A percentile compares a stretch with the other conserved stretches of the same genome.
These are phyloP conservation scores for Oscheius onirici DNA, from an alignment of 2,888 invertebrate species.

Conservation along the genomic window DNA sequence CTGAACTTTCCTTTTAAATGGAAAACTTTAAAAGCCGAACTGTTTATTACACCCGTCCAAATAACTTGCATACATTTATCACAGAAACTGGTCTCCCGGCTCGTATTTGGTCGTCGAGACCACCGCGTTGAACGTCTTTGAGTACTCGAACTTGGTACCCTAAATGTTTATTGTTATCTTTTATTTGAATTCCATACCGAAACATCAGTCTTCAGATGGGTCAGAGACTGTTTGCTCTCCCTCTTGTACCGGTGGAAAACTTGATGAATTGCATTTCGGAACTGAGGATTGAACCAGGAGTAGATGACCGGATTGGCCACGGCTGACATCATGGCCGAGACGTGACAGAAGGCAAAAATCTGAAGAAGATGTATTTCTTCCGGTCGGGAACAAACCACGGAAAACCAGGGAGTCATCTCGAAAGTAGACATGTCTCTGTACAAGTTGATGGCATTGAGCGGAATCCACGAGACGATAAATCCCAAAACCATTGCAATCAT, in stretches of 20 bases:
- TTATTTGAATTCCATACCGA: background rate
- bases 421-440: conserved; percentile 59
- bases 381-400: conserved; percentile 25
- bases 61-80: background rate
- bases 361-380: conserved; percentile 32
- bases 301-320: conserved; percentile 68
- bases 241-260: conserved; percentile 10
- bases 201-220: background rate
- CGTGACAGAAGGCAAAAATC: conserved; percentile 66
- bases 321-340: conserved; percentile 67
- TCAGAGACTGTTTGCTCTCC: background rate
- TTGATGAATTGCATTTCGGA: conserved; percentile 51
- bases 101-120: background rate
- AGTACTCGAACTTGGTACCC: conserved; percentile 8
- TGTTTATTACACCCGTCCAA: background rate
- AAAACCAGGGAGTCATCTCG: conserved; percentile 41
- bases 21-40: too few relatives aligned
- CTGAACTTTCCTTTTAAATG: too few relatives aligned
- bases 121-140: conserved; percentile 19
- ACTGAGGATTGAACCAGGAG: conserved; percentile 69
- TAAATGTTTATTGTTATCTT: background rate
- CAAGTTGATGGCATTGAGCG: conserved; percentile 66
- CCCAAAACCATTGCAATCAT: conserved; percentile 69
- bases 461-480: conserved; percentile 69
- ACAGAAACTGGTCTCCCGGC: conserved; percentile 27